Base-by-base conservation (phyloP, 2,888 invertebrate genomes). In the Ecdyonurus torrentis region DNA sequence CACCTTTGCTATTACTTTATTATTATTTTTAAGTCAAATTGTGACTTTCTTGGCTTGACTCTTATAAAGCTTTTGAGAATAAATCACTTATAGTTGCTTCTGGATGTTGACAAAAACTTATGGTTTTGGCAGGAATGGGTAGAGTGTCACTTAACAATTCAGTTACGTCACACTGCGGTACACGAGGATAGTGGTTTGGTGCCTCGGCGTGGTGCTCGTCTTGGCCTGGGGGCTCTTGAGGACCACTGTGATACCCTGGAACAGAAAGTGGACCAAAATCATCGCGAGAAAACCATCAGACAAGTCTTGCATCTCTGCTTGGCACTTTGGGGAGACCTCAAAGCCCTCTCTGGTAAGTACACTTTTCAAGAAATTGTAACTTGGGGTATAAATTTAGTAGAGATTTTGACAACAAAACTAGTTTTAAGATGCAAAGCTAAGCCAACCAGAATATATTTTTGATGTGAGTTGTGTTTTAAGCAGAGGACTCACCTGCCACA, bases 271-370 rank as follows among this genome's bases (percentile, higher is more conserved):
- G 25, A 25, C 10, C n/a, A n/a, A 2, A 64, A 64, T n/a, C 15
- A 22, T n/a, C 5, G n/a, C 7, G 55, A 55, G 55, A 5, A n/a
- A 5, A 18, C n/a, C 7, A n/a, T 55, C 7, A 68, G 75, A 18
- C 81, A 84, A 63, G 82, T 86, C 2, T 74, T 25, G 87, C 81
- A 83, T 18, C 77, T 92, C 0, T 86, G 90, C 69, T 83, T 85
- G 5, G 89, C 92, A 0, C 78, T 95, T 7, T 95, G 95, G 95
- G 92, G 90, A 1, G 82, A 83, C 18, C 81, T 87, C 37, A 37
- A n/a, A n/a, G 7, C 55, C 10, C 55, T 22, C 55, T 10, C 7
- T n/a, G 55, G 37, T 37, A 15, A 37, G 37, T 37, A 15, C 37
- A 37, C 37, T 37, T 37, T 37, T 37, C 37, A 37, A 37, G 37